Evolutionary conservation across 1,140 invertebrate genomes (phyloP).

Genomic region (Planococcus citri): DNA sequence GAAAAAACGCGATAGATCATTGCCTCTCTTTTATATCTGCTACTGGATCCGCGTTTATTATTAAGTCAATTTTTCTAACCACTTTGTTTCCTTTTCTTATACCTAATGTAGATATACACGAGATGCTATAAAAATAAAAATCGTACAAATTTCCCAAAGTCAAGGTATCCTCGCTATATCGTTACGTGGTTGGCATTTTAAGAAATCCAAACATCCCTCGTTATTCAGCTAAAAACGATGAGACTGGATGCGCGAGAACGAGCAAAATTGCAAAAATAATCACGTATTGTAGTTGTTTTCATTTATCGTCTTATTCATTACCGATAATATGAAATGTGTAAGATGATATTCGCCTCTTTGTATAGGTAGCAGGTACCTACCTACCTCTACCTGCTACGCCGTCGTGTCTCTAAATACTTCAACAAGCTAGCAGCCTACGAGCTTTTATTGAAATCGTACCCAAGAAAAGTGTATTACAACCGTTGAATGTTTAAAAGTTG

Average conservation of each 20-base stretch:
- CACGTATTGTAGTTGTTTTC: background rate
- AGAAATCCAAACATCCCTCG: background rate
- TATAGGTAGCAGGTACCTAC: background rate
- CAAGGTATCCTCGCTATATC: background rate
- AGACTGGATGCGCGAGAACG: too few relatives aligned
- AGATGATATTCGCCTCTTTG: background rate
- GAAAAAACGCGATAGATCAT: too few relatives aligned
- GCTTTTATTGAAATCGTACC: background rate
- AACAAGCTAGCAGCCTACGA: too few relatives aligned
- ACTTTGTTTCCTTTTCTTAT: too few relatives aligned
- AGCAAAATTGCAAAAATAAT: background rate
- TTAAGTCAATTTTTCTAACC: too few relatives aligned
- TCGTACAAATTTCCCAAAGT: background rate
- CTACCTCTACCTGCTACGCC: too few relatives aligned
- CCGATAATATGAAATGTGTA: background rate
- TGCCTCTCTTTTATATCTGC: too few relatives aligned
- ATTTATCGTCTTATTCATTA: background rate
- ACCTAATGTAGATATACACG: too few relatives aligned
- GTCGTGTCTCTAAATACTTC: too few relatives aligned
- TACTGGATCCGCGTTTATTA: too few relatives aligned
- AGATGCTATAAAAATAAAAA: too few relatives aligned
- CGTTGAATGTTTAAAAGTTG: constrained; percentile 7
- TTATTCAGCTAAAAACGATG: too few relatives aligned
- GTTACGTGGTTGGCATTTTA: background rate
- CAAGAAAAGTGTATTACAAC: background rate